phyloP scores from a whole-genome alignment of 2,113 vertebrate species.

The Prionailurus bengalensis region DNA sequence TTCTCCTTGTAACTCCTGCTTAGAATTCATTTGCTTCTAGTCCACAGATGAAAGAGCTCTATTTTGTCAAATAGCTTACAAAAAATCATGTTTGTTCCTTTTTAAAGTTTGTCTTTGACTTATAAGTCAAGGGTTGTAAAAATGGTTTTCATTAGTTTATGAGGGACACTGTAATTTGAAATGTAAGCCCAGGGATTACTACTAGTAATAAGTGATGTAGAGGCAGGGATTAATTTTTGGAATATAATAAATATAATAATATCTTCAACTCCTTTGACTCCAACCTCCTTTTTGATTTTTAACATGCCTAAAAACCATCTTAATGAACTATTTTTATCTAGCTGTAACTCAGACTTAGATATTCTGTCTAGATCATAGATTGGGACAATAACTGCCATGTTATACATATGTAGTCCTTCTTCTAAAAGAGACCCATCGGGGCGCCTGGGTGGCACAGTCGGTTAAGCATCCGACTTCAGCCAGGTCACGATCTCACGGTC shows the following conservation, averaged over 20 bases:
- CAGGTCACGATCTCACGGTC: too few species aligned
- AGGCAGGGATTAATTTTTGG: conserved; percentile 18
- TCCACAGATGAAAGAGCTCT: neutral
- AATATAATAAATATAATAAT: conserved; percentile 29
- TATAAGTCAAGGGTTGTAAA: neutral
- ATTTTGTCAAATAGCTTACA: neutral
- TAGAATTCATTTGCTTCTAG: neutral
- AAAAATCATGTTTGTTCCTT: conserved; percentile 12
- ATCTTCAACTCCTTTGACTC: neutral
- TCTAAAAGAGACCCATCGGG: neutral
- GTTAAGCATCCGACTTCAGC: too few species aligned
- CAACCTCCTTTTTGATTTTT: conserved; percentile 4
- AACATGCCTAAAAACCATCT: neutral
- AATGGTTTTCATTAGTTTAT: conserved; percentile 34
- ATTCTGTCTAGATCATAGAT: neutral
- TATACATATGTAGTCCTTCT: neutral
- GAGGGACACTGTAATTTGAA: neutral
- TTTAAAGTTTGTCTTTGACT: conserved; percentile 14
- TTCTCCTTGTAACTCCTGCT: neutral
- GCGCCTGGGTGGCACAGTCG: too few species aligned
- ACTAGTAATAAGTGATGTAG: conserved; percentile 10
- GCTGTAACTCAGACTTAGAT: neutral
- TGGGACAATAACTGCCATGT: neutral
- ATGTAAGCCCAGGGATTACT: neutral
- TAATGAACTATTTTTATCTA: neutral